Evolutionary conservation across 2,888 invertebrate genomes (phyloP).

Genomic region (Pecten maximus): DNA sequence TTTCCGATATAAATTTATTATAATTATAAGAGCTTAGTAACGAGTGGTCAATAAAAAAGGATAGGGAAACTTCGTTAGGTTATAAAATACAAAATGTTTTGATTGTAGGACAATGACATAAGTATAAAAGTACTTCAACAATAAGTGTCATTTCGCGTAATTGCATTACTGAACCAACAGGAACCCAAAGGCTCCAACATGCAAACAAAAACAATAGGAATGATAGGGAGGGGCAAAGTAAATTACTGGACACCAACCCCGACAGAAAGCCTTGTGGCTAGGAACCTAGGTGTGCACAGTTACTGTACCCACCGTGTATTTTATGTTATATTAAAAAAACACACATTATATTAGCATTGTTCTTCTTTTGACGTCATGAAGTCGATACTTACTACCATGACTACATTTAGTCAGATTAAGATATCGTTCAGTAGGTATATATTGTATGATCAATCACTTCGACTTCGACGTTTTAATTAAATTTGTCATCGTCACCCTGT

Average conservation of each 20-base stretch:
- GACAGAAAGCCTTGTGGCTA: too few species aligned
- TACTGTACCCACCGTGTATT: too few species aligned
- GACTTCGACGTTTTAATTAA: background rate
- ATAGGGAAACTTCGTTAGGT: too few species aligned
- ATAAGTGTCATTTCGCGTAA: background rate
- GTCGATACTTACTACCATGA: constrained; percentile 1
- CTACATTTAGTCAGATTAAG: background rate
- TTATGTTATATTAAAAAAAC: background rate
- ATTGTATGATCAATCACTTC: background rate
- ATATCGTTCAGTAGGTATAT: constrained; percentile 4
- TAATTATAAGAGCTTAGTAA: too few species aligned
- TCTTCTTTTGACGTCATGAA: background rate
- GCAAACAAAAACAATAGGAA: too few species aligned
- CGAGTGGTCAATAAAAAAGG: too few species aligned
- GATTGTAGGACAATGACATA: background rate
- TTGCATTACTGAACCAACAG: background rate
- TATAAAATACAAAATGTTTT: too few species aligned
- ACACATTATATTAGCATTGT: background rate
- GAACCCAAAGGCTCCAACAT: background rate
- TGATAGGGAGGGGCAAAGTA: background rate
- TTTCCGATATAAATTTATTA: too few species aligned
- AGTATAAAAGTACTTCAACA: background rate
- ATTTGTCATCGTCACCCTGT: constrained; percentile 14
- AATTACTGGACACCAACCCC: too few species aligned
- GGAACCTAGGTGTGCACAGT: too few species aligned